Conservation (phyloP, 2,797 vertebrate genomes). For the Rhynchotus rufescens region DNA sequence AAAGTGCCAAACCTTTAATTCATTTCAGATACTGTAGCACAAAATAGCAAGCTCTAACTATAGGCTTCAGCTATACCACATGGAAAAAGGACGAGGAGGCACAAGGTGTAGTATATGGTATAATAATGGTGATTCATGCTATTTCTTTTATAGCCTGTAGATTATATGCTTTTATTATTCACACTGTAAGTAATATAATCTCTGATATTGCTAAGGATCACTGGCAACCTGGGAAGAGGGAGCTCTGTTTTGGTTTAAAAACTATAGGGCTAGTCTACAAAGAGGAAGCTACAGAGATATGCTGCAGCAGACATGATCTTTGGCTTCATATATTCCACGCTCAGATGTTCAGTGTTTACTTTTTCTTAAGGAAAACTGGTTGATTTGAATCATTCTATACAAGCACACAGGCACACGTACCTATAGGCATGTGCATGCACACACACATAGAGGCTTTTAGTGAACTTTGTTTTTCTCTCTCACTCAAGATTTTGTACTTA, state of each 20-base stretch:
- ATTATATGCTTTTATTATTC: neutral
- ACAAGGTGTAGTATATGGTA: rapidly evolving
- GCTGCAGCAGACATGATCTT: neutral
- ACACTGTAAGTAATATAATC: neutral
- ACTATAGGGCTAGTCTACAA: neutral
- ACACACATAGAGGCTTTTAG: neutral
- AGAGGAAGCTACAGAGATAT: neutral
- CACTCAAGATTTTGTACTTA: neutral
- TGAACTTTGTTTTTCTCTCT: neutral
- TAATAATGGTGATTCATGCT: neutral
- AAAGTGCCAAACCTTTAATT: constrained; percentile 63
- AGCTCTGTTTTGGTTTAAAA: neutral
- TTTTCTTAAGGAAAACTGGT: neutral
- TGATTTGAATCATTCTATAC: neutral
- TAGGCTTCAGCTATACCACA: neutral
- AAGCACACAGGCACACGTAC: neutral
- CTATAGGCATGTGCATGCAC: no score
- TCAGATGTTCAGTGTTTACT: neutral
- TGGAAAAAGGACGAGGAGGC: neutral
- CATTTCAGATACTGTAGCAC: neutral
- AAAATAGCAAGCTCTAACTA: constrained; percentile 23
- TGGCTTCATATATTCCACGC: neutral
- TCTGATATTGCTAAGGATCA: neutral
- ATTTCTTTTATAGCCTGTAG: neutral
- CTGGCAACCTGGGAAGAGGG: neutral